Evolutionary conservation across 37 sponge, comb jelly and placozoan species (phyloP), one percentile per base, ranked within the genome.

Genomic region (Beroe ovata): DNA sequence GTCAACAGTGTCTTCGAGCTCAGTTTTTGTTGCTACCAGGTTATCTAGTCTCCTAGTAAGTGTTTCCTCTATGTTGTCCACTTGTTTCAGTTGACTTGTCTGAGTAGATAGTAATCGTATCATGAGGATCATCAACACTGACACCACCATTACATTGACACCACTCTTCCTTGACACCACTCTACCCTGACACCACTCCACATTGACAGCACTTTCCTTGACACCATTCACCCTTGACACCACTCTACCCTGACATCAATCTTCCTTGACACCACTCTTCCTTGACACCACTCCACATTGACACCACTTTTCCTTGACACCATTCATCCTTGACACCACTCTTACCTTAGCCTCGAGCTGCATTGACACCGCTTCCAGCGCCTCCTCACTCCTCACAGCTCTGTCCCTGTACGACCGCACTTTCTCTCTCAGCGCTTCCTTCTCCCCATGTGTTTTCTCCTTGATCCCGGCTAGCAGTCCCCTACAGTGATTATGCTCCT

Each of bases 261-360:
- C n/a, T n/a, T n/a, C n/a, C n/a, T n/a, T n/a, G n/a, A n/a, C n/a
- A n/a, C n/a, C n/a, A n/a, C n/a, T n/a, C n/a, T n/a, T n/a, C n/a
- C n/a, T n/a, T n/a, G n/a, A n/a, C n/a, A n/a, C n/a, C n/a, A n/a
- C n/a, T n/a, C n/a, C n/a, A n/a, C n/a, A n/a, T n/a, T n/a, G n/a
- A n/a, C n/a, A n/a, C n/a, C n/a, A n/a, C n/a, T n/a, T n/a, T n/a
- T n/a, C n/a, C n/a, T n/a, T n/a, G n/a, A n/a, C n/a, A n/a, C n/a
- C n/a, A n/a, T n/a, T n/a, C n/a, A n/a, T n/a, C n/a, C n/a, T n/a
- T n/a, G n/a, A n/a, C n/a, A n/a, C n/a, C n/a, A n/a, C n/a, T n/a
- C 69, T 23, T 36, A 77, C 84, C 84, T 77, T 77, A 22, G 84
- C 38, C 84, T 77, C 84, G 0, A 77, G 42, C 47, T 77, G 84